Base-by-base conservation (phyloP, 2,888 invertebrate genomes). In the Sphaerophoria rueppellii region DNA sequence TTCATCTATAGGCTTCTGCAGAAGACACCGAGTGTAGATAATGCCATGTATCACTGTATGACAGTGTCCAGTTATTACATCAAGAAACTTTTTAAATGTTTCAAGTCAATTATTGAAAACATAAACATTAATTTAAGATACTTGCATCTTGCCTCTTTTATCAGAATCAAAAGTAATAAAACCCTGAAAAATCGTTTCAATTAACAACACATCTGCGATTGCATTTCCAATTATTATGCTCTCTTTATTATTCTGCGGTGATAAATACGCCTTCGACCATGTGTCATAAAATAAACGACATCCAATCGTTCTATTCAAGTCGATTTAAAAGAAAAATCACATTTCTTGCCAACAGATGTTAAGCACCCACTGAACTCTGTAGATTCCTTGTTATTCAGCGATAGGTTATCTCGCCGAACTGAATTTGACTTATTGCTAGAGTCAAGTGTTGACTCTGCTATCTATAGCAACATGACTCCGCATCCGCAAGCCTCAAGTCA, bases 361-460 rank as follows among this genome's bases (percentile, higher is more conserved):
- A 63, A 65, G 85, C 85, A 85, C 85, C 85, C 85, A 85, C 72
- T 85, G 85, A 85, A 65, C 85, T 24, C 58, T 24, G 50, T 50
- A 60, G 69, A 80, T 81, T 85, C 69, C 46, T 54, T 70, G 32
- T 65, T 35, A 52, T 11, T 24, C n/a, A 40, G 50, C 61, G 58
- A 67, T 80, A 72, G 80, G 80, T 81, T 85, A 85, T 85, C 85
- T 76, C 37, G 34, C 40, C 69, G 60, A 81, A 58, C 67, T 72
- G 52, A 73, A 76, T 75, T 81, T 85, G 80, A 85, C 85, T 85
- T 85, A 85, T 85, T 50, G 80, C 72, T 75, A 46, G 46, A 81
- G 85, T 85, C 81, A 81, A 85, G 85, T 85, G 81, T 75, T 77
- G 85, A 78, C 76, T 85, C 16, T 69, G 46, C 80, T 76, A 83